Conservation (phyloP, 2,797 vertebrate species). For the Eidolon dupreanum region DNA sequence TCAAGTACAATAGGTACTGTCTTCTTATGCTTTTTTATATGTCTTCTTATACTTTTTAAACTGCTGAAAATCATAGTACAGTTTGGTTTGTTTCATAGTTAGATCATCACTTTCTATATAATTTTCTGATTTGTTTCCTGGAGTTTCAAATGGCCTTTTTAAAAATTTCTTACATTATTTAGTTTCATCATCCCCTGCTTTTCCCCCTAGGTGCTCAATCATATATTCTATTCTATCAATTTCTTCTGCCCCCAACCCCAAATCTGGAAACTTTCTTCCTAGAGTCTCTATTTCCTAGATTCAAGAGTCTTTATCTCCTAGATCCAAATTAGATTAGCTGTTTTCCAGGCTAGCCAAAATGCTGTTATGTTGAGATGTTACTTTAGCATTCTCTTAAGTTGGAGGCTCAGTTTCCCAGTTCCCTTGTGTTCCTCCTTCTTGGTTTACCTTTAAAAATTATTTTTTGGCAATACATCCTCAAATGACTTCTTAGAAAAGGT, state of each 20-base stretch:
- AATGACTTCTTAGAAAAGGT: not conserved
- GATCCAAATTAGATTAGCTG: not conserved
- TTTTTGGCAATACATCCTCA: not conserved
- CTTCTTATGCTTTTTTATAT: not conserved
- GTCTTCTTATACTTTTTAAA: not conserved
- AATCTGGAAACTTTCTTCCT: not conserved
- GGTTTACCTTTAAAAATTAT: not conserved
- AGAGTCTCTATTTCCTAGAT: not conserved
- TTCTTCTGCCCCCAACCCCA: not conserved
- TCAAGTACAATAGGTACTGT: not conserved
- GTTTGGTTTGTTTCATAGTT: not conserved
- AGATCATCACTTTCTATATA: not conserved
- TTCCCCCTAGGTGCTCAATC: not conserved
- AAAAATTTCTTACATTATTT: not conserved
- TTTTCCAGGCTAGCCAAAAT: not conserved
- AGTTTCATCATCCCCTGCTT: not conserved
- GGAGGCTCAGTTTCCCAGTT: not conserved
- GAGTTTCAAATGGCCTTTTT: not conserved
- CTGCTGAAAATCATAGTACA: not conserved
- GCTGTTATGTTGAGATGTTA: not conserved
- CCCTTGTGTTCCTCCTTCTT: not conserved
- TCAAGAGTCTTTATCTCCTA: not conserved
- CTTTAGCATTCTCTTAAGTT: not conserved
- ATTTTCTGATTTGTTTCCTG: not conserved
- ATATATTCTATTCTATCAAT: not conserved